Conservation (phyloP, 2,888 invertebrate species). For the Lochmaea capreae region DNA sequence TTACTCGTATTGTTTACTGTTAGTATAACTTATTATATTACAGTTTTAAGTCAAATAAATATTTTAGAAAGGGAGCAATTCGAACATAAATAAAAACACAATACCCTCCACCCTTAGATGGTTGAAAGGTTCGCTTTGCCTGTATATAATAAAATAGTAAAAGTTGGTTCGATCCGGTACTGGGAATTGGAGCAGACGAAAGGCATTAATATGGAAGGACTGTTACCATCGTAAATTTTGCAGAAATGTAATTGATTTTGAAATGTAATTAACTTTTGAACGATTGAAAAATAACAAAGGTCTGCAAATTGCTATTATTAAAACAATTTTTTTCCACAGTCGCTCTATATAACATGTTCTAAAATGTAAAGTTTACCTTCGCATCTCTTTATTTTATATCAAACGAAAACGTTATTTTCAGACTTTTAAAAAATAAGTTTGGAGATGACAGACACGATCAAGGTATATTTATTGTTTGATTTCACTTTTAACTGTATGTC, state of each 20-base stretch:
- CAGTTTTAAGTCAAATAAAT: too few species aligned
- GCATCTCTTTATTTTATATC: background rate
- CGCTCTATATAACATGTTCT: background rate
- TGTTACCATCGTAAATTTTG: constrained; percentile 57
- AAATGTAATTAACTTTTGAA: constrained; percentile 55
- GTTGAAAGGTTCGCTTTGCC: too few species aligned
- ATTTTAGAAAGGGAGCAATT: too few species aligned
- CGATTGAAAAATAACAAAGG: constrained; percentile 50
- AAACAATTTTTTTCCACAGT: constrained; percentile 10
- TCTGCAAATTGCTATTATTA: constrained; percentile 40
- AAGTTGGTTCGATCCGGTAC: background rate
- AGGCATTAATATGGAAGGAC: constrained; percentile 57
- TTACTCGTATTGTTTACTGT: too few species aligned
- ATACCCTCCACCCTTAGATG: too few species aligned
- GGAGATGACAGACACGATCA: too few species aligned
- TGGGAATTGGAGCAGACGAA: constrained; percentile 6
- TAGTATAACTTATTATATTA: too few species aligned
- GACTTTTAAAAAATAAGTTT: too few species aligned
- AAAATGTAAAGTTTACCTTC: background rate
- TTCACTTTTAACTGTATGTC: too few species aligned
- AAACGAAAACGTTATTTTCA: background rate
- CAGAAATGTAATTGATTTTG: constrained; percentile 58
- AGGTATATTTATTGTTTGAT: too few species aligned
- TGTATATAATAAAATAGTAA: too few species aligned
- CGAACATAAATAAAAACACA: too few species aligned